Conservation (phyloP, 2,113 vertebrate genomes). For the Thymallus thymallus region DNA sequence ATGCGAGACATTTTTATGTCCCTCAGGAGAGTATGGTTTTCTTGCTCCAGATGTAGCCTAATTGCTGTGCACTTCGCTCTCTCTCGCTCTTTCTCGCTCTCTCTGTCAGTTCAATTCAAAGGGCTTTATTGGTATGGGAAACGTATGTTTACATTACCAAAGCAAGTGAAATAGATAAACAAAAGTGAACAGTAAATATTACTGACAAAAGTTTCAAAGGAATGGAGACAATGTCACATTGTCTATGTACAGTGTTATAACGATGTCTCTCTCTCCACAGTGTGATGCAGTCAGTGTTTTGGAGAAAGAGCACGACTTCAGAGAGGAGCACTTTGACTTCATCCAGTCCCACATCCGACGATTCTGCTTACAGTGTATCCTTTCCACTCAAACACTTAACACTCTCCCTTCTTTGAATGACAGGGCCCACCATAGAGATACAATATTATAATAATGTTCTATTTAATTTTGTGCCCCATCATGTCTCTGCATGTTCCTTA, state of each 20-base stretch:
- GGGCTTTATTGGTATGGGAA: too few relatives aligned
- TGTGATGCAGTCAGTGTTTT: constrained; percentile 90
- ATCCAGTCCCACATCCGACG: constrained; percentile 93
- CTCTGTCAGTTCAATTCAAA: too few relatives aligned
- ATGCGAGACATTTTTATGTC: not conserved
- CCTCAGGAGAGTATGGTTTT: not conserved
- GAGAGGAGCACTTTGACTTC: constrained; percentile 97
- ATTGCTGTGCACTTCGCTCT: not conserved
- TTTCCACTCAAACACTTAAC: constrained; percentile 40
- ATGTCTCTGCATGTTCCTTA: constrained; percentile 70
- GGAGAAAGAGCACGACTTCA: constrained; percentile 97
- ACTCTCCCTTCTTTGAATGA: not conserved
- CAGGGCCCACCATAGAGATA: not conserved
- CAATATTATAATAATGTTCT: too few relatives aligned
- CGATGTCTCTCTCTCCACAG: constrained; percentile 60
- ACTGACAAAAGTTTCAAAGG: too few relatives aligned
- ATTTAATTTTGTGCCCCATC: not conserved
- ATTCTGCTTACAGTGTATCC: constrained; percentile 98
- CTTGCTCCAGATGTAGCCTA: not conserved
- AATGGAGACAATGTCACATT: too few relatives aligned
- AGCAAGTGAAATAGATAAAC: too few relatives aligned
- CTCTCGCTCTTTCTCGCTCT: too few relatives aligned
- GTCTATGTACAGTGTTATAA: too few relatives aligned
- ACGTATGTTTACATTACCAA: too few relatives aligned
- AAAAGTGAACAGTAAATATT: too few relatives aligned